Percentiles rank a stretch among this genome's conserved stretches.
Evolutionary conservation across 2,797 vertebrate genomes (phyloP).

Genomic region (Lates japonicus): DNA sequence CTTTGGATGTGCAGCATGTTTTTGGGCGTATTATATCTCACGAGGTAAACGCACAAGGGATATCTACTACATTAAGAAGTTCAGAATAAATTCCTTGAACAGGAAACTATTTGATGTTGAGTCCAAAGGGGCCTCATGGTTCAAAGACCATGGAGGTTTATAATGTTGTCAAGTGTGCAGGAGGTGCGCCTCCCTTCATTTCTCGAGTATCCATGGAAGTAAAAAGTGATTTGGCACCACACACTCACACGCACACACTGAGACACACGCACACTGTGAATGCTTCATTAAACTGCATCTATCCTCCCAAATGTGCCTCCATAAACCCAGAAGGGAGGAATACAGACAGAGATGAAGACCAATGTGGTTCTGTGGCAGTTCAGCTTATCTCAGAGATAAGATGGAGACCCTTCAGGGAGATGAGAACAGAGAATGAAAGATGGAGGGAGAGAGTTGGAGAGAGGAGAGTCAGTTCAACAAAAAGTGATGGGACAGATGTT

Average conservation of each 20-base stretch:
- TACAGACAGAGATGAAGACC: conserved; percentile 66
- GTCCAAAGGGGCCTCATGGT: conserved; percentile 66
- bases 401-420: conserved; percentile 76
- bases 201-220: conserved; percentile 38
- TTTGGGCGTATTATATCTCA: conserved; percentile 50
- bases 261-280: conserved; percentile 51
- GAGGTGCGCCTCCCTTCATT: conserved; percentile 54
- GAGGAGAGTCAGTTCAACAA: conserved; percentile 28
- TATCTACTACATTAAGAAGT: conserved; percentile 60
- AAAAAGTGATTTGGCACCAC: conserved; percentile 54
- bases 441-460: conserved; percentile 40
- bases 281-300: conserved; percentile 77
- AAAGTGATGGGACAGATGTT: conserved; percentile 52
- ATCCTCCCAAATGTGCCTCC: conserved; percentile 67
- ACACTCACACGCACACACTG: conserved; percentile 21
- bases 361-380: conserved; percentile 59
- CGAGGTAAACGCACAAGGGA: conserved; percentile 47
- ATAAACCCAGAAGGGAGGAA: conserved; percentile 59
- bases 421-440: conserved; percentile 65
- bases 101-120: conserved; percentile 73
- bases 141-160: conserved; percentile 61
- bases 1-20: conserved; percentile 57
- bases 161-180: conserved; percentile 71
- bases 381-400: conserved; percentile 70
- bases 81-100: conserved; percentile 69